A percentile compares a stretch with the other conserved stretches of the same genome.
phyloP scores from a whole-genome alignment of 2,113 vertebrate species.

The Chaenocephalus aceratus region DNA sequence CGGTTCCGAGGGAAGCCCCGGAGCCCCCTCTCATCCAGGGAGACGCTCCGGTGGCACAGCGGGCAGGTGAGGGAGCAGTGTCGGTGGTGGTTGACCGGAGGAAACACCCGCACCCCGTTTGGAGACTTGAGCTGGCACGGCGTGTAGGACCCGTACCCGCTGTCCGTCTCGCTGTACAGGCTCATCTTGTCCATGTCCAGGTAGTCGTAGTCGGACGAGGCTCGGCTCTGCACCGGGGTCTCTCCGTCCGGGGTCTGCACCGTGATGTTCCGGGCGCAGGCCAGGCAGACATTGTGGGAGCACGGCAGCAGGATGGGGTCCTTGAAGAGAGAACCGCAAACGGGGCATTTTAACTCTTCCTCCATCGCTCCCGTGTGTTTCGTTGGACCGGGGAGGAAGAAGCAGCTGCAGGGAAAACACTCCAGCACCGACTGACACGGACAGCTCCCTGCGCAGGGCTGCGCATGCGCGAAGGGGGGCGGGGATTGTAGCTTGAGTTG shows the following conservation, averaged over 20 bases:
- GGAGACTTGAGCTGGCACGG: slow-evolving; percentile 93
- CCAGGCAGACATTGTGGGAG: slow-evolving; percentile 94
- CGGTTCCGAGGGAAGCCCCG: slow-evolving; percentile 95
- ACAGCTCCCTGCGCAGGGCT: slow-evolving; percentile 78
- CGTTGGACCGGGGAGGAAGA: slow-evolving; percentile 31
- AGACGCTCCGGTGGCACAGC: slow-evolving; percentile 96
- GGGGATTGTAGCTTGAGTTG: slow-evolving; percentile 48
- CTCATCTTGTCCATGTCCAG: slow-evolving; percentile 94
- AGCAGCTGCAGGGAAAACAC: slow-evolving; percentile 54
- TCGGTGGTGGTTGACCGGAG: slow-evolving; percentile 81
- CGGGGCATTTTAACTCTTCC: slow-evolving; percentile 96
- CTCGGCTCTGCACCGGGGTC: slow-evolving; percentile 85
- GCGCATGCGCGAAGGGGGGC: slow-evolving; percentile 69
- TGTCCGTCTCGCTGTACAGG: slow-evolving; percentile 96
- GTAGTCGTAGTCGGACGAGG: slow-evolving; percentile 86
- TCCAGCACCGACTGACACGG: slow-evolving; percentile 78
- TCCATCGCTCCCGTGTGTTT: slow-evolving; percentile 86
- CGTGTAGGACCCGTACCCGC: slow-evolving; percentile 96
- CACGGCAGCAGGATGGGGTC: slow-evolving; percentile 93
- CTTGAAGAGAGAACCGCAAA: slow-evolving; percentile 93
- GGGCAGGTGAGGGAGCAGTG: slow-evolving; percentile 94
- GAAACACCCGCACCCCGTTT: slow-evolving; percentile 93
- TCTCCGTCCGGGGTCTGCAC: slow-evolving; percentile 95
- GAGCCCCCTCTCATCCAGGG: slow-evolving; percentile 93
- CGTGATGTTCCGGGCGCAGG: slow-evolving; percentile 95